phyloP scores from a whole-genome alignment of 35 echinoderm and acorn worm species.

The Holothuria glaberrima region DNA sequence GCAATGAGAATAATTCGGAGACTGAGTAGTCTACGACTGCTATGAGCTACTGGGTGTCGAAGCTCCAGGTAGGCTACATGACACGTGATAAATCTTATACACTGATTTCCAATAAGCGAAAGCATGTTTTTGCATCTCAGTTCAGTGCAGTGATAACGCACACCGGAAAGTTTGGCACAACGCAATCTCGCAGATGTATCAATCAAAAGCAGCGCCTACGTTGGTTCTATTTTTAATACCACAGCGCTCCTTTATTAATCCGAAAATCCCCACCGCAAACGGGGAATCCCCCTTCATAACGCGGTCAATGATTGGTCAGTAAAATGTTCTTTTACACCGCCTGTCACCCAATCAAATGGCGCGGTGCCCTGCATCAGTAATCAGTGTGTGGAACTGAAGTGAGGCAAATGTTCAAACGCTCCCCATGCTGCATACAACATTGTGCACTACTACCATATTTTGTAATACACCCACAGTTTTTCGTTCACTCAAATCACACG shows the following conservation, averaged over 20 bases:
- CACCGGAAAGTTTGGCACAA: too few relatives aligned
- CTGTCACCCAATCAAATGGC: constrained; percentile 31
- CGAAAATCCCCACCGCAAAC: constrained; percentile 39
- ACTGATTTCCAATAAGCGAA: too few relatives aligned
- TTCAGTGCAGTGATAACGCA: too few relatives aligned
- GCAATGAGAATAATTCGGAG: too few relatives aligned
- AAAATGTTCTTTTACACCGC: constrained; percentile 46
- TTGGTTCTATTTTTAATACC: constrained; percentile 37
- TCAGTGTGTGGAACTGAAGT: constrained; percentile 14
- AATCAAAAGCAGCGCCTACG: not conserved
- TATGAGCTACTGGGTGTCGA: too few relatives aligned
- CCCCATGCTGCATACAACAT: constrained; percentile 32
- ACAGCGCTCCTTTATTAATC: constrained; percentile 30
- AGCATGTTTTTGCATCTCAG: too few relatives aligned
- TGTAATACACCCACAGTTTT: constrained; percentile 30
- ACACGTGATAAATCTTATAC: too few relatives aligned
- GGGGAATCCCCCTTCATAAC: constrained; percentile 29
- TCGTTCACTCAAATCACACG: not conserved
- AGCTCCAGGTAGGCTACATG: too few relatives aligned
- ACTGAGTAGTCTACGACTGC: too few relatives aligned
- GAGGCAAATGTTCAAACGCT: constrained; percentile 7
- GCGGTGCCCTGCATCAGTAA: constrained; percentile 30
- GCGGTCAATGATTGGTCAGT: constrained; percentile 47
- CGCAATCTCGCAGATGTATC: too few relatives aligned
- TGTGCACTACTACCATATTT: constrained; percentile 32